Evolutionary conservation across 2,888 invertebrate species (phyloP).

Genomic region (Ephialtes manifestator): DNA sequence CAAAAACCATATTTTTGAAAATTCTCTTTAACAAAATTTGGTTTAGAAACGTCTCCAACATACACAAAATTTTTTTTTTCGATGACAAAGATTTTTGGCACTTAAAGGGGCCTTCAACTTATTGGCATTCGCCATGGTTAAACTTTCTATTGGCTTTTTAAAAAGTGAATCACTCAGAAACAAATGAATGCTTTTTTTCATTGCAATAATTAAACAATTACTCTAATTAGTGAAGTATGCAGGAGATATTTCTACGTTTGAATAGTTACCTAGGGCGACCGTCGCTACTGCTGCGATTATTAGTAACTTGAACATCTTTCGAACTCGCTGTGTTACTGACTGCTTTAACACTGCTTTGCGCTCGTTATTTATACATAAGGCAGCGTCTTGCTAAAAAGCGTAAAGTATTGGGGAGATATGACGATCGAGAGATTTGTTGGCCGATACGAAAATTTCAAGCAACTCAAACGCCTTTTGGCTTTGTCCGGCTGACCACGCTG

Average conservation of each 20-base stretch:
- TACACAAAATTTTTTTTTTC: too few species aligned
- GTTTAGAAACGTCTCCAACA: too few species aligned
- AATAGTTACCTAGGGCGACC: constrained; percentile 61
- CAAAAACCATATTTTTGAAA: too few species aligned
- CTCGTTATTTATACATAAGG: constrained; percentile 65
- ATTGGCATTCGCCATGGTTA: neutral
- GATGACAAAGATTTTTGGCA: neutral
- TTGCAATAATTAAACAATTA: neutral
- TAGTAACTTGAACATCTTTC: constrained; percentile 67
- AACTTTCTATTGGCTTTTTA: neutral
- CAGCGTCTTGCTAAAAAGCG: neutral
- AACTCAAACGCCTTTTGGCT: neutral
- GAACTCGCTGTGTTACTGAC: constrained; percentile 53
- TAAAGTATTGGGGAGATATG: neutral
- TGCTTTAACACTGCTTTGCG: constrained; percentile 16
- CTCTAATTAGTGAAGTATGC: neutral
- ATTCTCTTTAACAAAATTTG: too few species aligned
- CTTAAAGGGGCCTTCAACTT: neutral
- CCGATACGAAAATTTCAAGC: neutral
- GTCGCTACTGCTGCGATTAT: constrained; percentile 42
- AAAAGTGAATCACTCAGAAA: neutral
- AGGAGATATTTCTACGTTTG: neutral
- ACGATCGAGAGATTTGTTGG: constrained; percentile 19
- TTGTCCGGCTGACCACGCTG: neutral
- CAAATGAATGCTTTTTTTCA: neutral